These are phyloP conservation scores for Podarcis siculus DNA, from an alignment of 2,797 vertebrate species.

Conservation along the genomic window DNA sequence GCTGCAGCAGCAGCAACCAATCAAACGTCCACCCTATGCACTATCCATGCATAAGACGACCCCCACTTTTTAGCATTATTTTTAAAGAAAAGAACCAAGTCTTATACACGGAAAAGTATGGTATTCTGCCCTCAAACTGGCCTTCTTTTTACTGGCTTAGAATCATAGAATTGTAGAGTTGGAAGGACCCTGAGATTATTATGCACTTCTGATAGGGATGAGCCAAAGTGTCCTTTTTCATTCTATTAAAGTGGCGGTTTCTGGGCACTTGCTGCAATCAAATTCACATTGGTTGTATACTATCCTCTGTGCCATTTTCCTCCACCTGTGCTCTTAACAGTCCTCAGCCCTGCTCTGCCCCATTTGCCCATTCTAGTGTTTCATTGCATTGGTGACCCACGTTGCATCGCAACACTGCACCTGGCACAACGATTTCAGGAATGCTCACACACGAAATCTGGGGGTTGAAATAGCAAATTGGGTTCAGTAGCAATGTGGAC, in stretches of 20 bases:
- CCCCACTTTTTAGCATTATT: too few relatives aligned
- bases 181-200: too few relatives aligned
- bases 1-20: too few relatives aligned
- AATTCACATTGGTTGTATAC: background rate
- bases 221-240: background rate
- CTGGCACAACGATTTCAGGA: background rate
- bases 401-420: background rate
- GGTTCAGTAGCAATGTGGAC: background rate
- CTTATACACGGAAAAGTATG: too few relatives aligned
- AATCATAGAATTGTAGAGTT: too few relatives aligned
- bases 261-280: too few relatives aligned
- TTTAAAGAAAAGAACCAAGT: too few relatives aligned
- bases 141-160: too few relatives aligned
- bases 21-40: too few relatives aligned
- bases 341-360: background rate
- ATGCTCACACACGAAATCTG: background rate
- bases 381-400: background rate
- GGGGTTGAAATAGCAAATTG: background rate
- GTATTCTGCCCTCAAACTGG: too few relatives aligned
- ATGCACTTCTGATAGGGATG: too few relatives aligned
- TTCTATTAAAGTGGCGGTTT: background rate
- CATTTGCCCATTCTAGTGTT: background rate
- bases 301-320: background rate
- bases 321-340: background rate
- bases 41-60: too few relatives aligned